Evolutionary conservation across 2,113 vertebrate species (phyloP), one percentile per base, ranked within the genome.

Genomic region (Stigmatopora nigra): DNA sequence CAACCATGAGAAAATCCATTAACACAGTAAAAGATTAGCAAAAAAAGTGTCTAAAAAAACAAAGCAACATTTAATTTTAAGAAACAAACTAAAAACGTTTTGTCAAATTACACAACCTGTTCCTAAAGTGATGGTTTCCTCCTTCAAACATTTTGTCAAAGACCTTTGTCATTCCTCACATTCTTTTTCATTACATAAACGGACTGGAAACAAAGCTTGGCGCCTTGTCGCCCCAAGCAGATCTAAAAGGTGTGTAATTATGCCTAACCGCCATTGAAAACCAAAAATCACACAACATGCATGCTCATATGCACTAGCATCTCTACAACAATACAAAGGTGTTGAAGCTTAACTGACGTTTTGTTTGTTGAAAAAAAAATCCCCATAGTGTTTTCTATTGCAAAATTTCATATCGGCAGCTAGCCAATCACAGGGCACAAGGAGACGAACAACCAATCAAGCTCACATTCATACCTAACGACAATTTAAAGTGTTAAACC

Each of bases 131-230:
- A 57, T 0, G 0, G 72, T 19, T 60, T 68, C 61, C 56, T 49
- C 51, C 73, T 14, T 60, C 55, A 41, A 63, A 46, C 51, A 60
- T 65, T 38, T 22, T 51, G 64, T 67, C 22, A 52, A 59, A 61
- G 59, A 45, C 69, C 69, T 78, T 70, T 70, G 73, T 80, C 81
- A 88, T 86, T 89, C 85, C 69, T 78, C 20, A 36, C 82, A 89
- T 86, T 87, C 79, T 81, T 79, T 36, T 48, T 45, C 15, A 14
- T 76, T 71, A 78, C 61, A 65, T 72, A 75, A 77, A 84, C 64
- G 73, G 63, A 68, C 61, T 63, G 15, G 57, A 35, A 75, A 70
- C 71, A 81, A 77, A 71, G 60, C 73, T 51, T 36, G 74, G 72
- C 63, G 72, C 72, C 79, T 80, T 58, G 45, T 60, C 66, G 73